Conservation (phyloP, 2,888 invertebrate species). For the Neoascia interrupta region DNA sequence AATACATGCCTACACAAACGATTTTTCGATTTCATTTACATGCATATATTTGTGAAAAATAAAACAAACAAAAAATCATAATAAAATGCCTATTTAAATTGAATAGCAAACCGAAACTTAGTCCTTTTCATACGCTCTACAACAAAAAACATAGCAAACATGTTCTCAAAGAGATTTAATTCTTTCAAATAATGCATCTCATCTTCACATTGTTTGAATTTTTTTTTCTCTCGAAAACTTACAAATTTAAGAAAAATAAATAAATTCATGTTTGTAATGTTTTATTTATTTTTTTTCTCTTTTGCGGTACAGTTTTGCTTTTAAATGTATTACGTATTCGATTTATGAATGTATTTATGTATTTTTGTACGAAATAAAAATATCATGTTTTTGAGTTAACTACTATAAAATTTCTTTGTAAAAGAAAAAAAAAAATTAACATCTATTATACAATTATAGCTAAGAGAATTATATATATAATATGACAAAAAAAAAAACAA, state of each 20-base stretch:
- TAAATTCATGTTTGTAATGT: conserved; percentile 28
- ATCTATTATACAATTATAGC: conserved; percentile 42
- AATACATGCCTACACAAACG: conserved; percentile 23
- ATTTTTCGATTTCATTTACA: conserved; percentile 43
- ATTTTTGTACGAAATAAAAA: conserved; percentile 69
- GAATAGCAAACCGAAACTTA: conserved; percentile 6
- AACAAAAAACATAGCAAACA: not conserved
- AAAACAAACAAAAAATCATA: conserved; percentile 15
- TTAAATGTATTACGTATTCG: conserved; percentile 54
- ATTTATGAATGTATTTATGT: conserved; percentile 67
- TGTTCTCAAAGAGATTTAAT: conserved; percentile 12
- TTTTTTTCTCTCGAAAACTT: conserved; percentile 27
- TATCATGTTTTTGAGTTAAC: conserved; percentile 62
- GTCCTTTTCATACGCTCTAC: conserved; percentile 21
- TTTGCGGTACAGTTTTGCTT: conserved; percentile 56
- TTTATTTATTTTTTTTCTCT: conserved; percentile 19
- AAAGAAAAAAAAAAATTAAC: conserved; percentile 41
- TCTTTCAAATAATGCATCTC: conserved; percentile 12
- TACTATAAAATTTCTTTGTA: conserved; percentile 46
- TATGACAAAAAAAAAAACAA: conserved; percentile 1
- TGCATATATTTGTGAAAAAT: no score
- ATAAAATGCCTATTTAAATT: conserved; percentile 7
- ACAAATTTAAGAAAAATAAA: conserved; percentile 21
- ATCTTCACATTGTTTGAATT: conserved; percentile 4
- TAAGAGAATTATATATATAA: conserved; percentile 29